Evolutionary conservation across 2,797 vertebrate species (phyloP).

Genomic region (Threskiornis aethiopicus): DNA sequence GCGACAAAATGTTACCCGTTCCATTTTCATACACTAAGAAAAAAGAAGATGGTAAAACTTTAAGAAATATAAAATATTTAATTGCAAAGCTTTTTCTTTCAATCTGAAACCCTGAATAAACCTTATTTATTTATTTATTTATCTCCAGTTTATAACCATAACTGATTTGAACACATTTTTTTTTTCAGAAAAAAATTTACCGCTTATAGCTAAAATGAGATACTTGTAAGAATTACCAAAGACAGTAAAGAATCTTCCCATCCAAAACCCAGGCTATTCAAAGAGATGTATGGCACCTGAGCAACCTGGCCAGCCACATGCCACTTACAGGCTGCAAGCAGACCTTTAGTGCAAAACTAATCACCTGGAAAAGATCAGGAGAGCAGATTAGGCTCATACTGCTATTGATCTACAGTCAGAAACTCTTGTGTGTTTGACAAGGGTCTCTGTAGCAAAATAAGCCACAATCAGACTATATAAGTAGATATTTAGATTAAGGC

Average conservation of each 20-base stretch:
- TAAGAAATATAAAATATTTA: neutral
- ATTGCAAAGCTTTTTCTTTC: neutral
- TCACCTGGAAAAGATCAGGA: neutral
- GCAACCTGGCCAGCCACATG: neutral
- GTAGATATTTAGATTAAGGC: neutral
- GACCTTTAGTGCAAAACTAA: neutral
- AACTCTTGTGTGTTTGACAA: neutral
- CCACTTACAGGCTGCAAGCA: neutral
- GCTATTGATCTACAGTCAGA: neutral
- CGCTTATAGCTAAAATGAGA: neutral
- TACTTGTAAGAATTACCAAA: neutral
- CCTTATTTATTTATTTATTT: neutral
- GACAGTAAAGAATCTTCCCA: neutral
- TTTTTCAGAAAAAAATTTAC: neutral
- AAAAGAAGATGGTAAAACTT: neutral
- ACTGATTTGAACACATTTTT: neutral
- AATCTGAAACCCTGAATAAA: neutral
- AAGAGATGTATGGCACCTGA: neutral
- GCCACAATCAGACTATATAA: neutral
- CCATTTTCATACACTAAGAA: neutral
- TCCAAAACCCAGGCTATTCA: neutral
- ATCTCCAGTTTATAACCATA: neutral
- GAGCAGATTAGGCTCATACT: neutral
- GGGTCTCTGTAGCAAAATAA: neutral
- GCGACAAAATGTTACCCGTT: neutral